Percentiles rank a stretch among this genome's conserved stretches.
Conservation (phyloP, 2,797 vertebrate genomes). For the Lophius americanus region DNA sequence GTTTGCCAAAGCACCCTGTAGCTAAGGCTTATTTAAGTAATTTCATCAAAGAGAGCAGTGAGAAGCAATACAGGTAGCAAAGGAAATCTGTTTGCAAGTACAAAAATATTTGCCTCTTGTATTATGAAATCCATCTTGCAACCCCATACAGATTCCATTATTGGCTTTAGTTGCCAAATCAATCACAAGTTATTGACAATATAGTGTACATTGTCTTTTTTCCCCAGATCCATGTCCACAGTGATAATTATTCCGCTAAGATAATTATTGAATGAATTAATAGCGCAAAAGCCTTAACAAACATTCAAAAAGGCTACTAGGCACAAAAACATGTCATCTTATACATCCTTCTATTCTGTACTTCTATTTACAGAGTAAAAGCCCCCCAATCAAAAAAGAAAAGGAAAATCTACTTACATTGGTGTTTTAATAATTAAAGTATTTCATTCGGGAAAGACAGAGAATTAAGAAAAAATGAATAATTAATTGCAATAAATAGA, state of each 20-base stretch:
- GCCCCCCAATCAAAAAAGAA: too few relatives aligned
- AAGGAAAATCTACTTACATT: too few relatives aligned
- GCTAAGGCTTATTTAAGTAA: conserved; percentile 55
- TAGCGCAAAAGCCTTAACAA: neutral
- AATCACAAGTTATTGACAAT: neutral
- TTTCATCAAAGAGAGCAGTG: conserved; percentile 44
- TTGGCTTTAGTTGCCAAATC: conserved; percentile 1
- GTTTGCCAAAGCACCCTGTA: conserved; percentile 63
- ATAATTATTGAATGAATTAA: conserved; percentile 6
- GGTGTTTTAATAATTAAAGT: too few relatives aligned
- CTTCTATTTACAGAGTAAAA: too few relatives aligned
- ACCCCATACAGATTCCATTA: neutral
- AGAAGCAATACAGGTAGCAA: conserved; percentile 15
- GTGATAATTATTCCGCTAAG: conserved; percentile 17
- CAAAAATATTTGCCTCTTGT: conserved; percentile 23
- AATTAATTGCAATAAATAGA: too few relatives aligned
- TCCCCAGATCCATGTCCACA: neutral
- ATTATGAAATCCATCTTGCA: conserved; percentile 1
- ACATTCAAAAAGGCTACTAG: conserved; percentile 9
- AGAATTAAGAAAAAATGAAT: too few relatives aligned
- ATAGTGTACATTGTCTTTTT: neutral
- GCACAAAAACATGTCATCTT: neutral
- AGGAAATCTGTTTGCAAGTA: conserved; percentile 28
- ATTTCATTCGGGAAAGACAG: too few relatives aligned
- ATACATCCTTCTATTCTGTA: too few relatives aligned